A percentile compares a stretch with the other conserved stretches of the same genome.
Evolutionary conservation across 2,113 vertebrate species (phyloP).

Genomic region (Alligator mississippiensis): DNA sequence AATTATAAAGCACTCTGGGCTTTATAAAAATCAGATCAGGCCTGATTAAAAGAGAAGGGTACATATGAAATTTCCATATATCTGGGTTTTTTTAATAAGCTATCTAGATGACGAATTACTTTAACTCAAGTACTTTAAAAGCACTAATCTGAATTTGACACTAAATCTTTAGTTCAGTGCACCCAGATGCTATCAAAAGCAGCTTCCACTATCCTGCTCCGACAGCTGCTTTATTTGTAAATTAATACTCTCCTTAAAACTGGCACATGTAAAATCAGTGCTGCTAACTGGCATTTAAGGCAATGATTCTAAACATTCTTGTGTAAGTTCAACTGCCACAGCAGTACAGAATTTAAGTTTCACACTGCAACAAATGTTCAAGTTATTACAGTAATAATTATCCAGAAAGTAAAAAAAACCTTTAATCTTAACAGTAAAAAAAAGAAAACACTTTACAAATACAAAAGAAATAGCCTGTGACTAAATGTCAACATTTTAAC

Average conservation of each 20-base stretch:
- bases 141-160: neutral
- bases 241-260: neutral
- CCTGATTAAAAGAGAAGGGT: neutral
- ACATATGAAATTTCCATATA: neutral
- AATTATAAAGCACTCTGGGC: too few species aligned
- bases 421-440: conserved; percentile 52
- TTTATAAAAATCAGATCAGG: too few species aligned
- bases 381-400: conserved; percentile 43
- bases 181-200: neutral
- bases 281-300: neutral
- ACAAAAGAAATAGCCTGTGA: neutral
- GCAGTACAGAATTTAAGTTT: conserved; percentile 30
- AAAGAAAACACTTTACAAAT: conserved; percentile 34
- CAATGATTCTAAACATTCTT: conserved; percentile 8
- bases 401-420: conserved; percentile 56
- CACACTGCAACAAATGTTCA: conserved; percentile 27
- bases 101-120: neutral
- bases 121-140: neutral
- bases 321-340: conserved; percentile 4
- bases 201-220: neutral
- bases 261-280: neutral
- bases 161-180: neutral
- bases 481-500: neutral
- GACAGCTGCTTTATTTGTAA: neutral
- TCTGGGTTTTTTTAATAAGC: neutral